Conservation (phyloP, 2,888 invertebrate species). For the Gymnosoma rotundatum region DNA sequence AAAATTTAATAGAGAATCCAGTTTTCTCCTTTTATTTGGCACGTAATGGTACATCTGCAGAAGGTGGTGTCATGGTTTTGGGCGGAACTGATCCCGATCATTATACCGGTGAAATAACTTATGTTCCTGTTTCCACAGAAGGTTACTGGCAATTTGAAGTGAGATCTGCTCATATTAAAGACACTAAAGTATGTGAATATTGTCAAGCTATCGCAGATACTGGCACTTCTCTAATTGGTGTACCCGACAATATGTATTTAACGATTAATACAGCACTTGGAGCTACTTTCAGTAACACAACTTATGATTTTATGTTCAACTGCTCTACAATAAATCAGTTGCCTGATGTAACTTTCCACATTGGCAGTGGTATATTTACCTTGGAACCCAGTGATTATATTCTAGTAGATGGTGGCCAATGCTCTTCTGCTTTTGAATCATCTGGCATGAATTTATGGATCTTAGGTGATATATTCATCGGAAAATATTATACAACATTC, state of each 20-base stretch:
- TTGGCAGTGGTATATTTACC: constrained; percentile 89
- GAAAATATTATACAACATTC: constrained; percentile 96
- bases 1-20: constrained; percentile 86
- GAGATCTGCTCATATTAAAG: constrained; percentile 85
- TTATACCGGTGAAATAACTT: constrained; percentile 86
- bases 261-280: constrained; percentile 90
- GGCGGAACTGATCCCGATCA: constrained; percentile 96
- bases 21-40: constrained; percentile 97
- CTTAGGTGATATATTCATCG: constrained; percentile 97
- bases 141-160: constrained; percentile 98
- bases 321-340: constrained; percentile 89
- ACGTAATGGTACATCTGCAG: constrained; percentile 85
- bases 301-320: constrained; percentile 84
- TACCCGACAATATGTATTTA: constrained; percentile 89
- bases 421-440: constrained; percentile 95
- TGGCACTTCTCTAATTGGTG: constrained; percentile 96
- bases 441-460: constrained; percentile 91
- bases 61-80: constrained; percentile 93
- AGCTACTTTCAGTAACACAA: constrained; percentile 84
- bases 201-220: constrained; percentile 98
- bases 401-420: constrained; percentile 81
- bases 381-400: constrained; percentile 92
- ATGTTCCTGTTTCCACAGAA: constrained; percentile 90
- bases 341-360: constrained; percentile 89
- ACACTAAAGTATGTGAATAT: constrained; percentile 85